These are phyloP conservation scores for Eumeta japonica DNA, from an alignment of 1,140 invertebrate genomes.

Conservation along the genomic window DNA sequence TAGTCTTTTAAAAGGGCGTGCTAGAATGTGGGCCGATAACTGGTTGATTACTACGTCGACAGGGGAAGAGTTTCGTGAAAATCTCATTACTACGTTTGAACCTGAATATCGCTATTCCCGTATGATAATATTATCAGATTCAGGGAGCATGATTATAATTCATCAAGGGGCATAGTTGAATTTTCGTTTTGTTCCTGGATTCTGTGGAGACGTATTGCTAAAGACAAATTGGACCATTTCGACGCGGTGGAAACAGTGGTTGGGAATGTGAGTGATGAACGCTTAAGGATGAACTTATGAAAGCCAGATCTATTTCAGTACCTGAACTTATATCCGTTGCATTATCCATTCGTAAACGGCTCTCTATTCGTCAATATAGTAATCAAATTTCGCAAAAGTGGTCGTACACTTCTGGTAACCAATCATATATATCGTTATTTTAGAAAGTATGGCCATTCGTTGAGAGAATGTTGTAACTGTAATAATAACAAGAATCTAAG, in stretches of 20 bases:
- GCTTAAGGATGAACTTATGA: constrained; percentile 15
- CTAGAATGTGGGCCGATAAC: constrained; percentile 15
- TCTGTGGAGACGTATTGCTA: constrained; percentile 13
- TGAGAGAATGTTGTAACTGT: too few species aligned
- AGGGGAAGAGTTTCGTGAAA: constrained; percentile 14
- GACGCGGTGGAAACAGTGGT: constrained; percentile 17
- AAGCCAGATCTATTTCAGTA: constrained; percentile 14
- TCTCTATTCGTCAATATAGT: too few species aligned
- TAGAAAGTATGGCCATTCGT: too few species aligned
- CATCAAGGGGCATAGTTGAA: constrained; percentile 14
- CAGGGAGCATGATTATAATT: too few species aligned
- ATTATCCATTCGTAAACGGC: constrained; percentile 11
- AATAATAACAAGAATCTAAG: too few species aligned
- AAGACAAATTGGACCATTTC: constrained; percentile 11
- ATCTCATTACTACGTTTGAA: constrained; percentile 18
- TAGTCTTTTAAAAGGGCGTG: constrained; percentile 17
- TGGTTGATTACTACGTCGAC: constrained; percentile 14
- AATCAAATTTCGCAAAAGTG: too few species aligned
- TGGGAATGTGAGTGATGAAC: constrained; percentile 10
- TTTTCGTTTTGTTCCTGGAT: constrained; percentile 12
- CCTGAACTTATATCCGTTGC: constrained; percentile 19
- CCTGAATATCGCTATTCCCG: constrained; percentile 16
- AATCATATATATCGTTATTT: too few species aligned
- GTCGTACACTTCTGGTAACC: too few species aligned
- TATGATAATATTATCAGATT: constrained; percentile 12